Conservation (phyloP, 2,113 vertebrate species). For the Dicerorhinus sumatrensis region DNA sequence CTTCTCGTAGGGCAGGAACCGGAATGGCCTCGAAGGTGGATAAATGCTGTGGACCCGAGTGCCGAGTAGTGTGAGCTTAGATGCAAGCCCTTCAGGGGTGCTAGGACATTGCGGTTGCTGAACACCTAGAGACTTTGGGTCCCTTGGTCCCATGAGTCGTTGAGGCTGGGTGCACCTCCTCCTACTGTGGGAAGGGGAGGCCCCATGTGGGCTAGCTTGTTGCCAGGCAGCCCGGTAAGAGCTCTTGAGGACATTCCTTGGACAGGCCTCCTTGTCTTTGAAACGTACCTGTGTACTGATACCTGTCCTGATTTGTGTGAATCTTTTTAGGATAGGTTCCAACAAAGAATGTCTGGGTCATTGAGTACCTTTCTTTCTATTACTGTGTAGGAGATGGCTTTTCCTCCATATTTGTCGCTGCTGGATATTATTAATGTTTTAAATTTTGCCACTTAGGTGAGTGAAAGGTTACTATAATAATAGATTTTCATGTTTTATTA, state of each 20-base stretch:
- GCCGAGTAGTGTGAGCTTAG: not conserved
- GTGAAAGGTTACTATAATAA: not conserved
- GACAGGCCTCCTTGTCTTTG: not conserved
- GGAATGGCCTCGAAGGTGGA: not conserved
- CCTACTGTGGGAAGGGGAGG: not conserved
- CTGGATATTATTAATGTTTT: not conserved
- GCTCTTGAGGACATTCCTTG: not conserved
- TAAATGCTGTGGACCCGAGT: not conserved
- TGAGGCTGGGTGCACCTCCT: not conserved
- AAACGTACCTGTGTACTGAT: not conserved
- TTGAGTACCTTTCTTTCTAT: not conserved
- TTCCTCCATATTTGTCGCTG: not conserved
- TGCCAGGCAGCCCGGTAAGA: not conserved
- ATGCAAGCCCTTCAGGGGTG: not conserved
- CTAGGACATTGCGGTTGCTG: not conserved
- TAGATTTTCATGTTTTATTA: conserved; percentile 10
- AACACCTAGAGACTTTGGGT: not conserved
- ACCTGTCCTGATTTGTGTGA: not conserved
- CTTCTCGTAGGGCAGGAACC: not conserved
- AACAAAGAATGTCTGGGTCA: not conserved
- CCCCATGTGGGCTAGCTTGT: not conserved
- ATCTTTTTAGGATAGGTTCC: not conserved
- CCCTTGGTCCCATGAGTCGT: not conserved
- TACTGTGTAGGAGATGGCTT: not conserved
- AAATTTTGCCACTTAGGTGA: not conserved